phyloP scores from a whole-genome alignment of 2,888 invertebrate genomes.

The Agrochola lota region DNA sequence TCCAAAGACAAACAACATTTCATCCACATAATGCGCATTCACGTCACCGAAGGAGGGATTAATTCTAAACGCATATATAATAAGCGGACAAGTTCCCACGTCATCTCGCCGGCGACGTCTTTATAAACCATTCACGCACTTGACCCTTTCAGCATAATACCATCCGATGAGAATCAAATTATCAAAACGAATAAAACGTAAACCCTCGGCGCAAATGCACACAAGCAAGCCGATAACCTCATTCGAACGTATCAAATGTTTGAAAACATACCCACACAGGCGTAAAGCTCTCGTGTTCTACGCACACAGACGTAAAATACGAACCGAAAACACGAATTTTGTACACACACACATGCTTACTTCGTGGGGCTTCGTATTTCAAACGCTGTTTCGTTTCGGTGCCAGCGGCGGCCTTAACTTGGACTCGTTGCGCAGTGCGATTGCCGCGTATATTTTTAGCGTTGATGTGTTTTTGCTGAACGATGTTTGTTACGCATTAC shows the following conservation, averaged over 20 bases:
- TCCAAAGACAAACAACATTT: constrained; percentile 53
- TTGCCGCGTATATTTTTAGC: constrained; percentile 85
- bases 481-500: constrained; percentile 68
- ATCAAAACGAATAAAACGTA: constrained; percentile 84
- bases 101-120: constrained; percentile 85
- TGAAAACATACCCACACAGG: constrained; percentile 72
- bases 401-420: constrained; percentile 81
- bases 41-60: constrained; percentile 66
- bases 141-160: constrained; percentile 86
- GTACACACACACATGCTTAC: constrained; percentile 60
- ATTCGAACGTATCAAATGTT: constrained; percentile 81
- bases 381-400: constrained; percentile 67
- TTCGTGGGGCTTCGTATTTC: constrained; percentile 71
- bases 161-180: constrained; percentile 81
- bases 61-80: constrained; percentile 78
- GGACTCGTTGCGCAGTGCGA: constrained; percentile 78
- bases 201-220: constrained; percentile 76
- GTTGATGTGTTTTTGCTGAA: constrained; percentile 86
- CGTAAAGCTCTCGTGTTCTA: constrained; percentile 43
- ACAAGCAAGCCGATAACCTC: constrained; percentile 80
- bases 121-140: constrained; percentile 85
- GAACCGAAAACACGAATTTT: constrained; percentile 66
- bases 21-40: constrained; percentile 62
- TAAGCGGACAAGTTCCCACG: constrained; percentile 83
- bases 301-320: constrained; percentile 60